Evolutionary conservation across 1,140 invertebrate species (phyloP), one percentile per base, ranked within the genome.

Genomic region (Tetraneura akinire): DNA sequence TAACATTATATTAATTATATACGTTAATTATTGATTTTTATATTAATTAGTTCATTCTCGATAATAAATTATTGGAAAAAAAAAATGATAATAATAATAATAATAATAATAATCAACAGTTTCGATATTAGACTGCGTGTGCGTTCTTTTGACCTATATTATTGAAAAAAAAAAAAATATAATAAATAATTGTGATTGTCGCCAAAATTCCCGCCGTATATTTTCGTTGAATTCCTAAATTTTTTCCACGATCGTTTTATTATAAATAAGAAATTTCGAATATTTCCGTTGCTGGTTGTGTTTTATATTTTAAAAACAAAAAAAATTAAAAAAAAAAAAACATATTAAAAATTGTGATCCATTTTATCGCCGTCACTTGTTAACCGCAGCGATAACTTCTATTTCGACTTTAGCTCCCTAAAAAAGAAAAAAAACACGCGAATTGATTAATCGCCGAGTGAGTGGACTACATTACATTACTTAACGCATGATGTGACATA

Each of bases 401-500:
- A 95, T 94, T 87, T 95, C 93, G 45, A 95, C 89, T 13, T 88
- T 86, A 0, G 92, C 93, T 70, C 89, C 89, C 87, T 88, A 82
- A 37, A 86, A 85, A 81, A 82, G 82, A 37, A 37, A 37, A 37
- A 37, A 62, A 62, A 55, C 29, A 82, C 45, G 74, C 47, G 80
- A 74, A 45, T 57, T 13, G 53, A 71, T 55, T 78, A 80, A 57
- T 51, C 29, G 42, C 10, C 23, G 21, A 71, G 16, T 10, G 1
- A 74, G 26, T 18, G 23, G 47, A 55, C 57, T 73, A 4, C 74
- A 26, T 80, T 3, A 60, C 55, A 62, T 47, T 29, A 47, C 62
- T 62, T 78, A 23, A 62, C 8, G 5, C 1, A 21, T 21, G 4
- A 60, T 18, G 8, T 62, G 42, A 42, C 74, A 62, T n/a, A 37